Base-by-base conservation (phyloP, 1,140 invertebrate species). In the Halesus radiatus region DNA sequence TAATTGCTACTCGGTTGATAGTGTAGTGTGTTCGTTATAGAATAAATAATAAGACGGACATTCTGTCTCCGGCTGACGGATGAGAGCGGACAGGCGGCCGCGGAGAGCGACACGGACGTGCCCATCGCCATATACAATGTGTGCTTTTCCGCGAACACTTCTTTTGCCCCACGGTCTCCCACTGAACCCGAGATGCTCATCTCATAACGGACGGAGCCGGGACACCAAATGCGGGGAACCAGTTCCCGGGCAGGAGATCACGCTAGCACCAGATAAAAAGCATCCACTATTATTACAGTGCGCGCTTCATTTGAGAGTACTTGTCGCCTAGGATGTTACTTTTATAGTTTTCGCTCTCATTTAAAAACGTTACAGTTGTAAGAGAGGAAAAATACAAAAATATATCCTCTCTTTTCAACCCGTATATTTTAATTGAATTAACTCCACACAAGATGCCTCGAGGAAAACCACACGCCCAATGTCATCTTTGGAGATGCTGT, bases 91-190 rank as follows among this genome's bases (percentile, higher is more conserved):
- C 68, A 22, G 68, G 45, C 32, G 32, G 32, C n/a, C 37, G 18
- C 10, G 68, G 68, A 72, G 18, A 53, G 45, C 68, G 68, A 72
- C 18, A 53, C 68, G 50, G 62, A 66, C 62, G 62, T 26, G 56
- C 18, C 37, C 64, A 70, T 18, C 52, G 53, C 72, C 52, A 75
- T 32, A 66, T 73, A 73, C 32, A 52, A 53, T 23, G 20, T 37
- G 37, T 50, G 70, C 15, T 53, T 73, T 73, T 73, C 70, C 70
- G 70, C 45, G 70, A 73, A 73, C 70, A 45, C 37, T 45, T 45
- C 37, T 45, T 45, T 10, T 45, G 37, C 37, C 37, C 37, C 37
- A 45, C 37, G 37, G 20, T 73, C 70, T 37, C 26, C 50, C 45
- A 50, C 56, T 22, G 23, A 60, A 60, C 56, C 56, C 23, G 64